Base-by-base conservation (phyloP, 2,797 vertebrate genomes). In the Sylvilagus floridanus region DNA sequence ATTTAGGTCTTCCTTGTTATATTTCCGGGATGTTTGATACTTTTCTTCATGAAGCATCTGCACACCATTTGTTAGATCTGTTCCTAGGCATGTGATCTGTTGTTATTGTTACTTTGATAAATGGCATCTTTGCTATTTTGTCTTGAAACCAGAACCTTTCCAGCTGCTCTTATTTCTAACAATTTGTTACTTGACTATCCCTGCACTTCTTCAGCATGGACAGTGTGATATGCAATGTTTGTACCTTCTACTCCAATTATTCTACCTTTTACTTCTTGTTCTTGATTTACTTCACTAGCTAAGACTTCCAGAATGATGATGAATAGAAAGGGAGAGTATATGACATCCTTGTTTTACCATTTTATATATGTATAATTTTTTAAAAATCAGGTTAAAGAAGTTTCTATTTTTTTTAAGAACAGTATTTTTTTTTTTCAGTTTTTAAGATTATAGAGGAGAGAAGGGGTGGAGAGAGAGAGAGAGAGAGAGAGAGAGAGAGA, bases 91-190 rank as follows among this genome's bases (percentile, higher is more conserved):
- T 7, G 13, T 75, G 42, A 66, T 57, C 42, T 68, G 54, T 77
- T 77, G 11, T n/a, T 93, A 10, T 6, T 50, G 26, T 79, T 57
- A 10, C 35, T 91, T 86, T 77, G 12, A 77, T 60, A 82, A 92
- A 42, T 63, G 17, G 5, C 22, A 47, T 66, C 71, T 16, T 83
- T 63, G 54, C 32, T 88, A 75, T 69, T 79, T 84, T 83, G 4
- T 68, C n/a, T 89, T 57, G 75, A 57, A 16, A 69, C 19, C 1
- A 50, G 62, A 71, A 78, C 2, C 6, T 91, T 95, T 84, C 22
- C 73, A 66, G 83, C 72, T 57, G 24, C 60, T 84, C 32, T 93
- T 30, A 83, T 85, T 57, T 90, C 21, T 83, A 62, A 87, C 42
- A n/a, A 66, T 14, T 13, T 57, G 7, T 93, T 84, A 66, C 24